phyloP scores from a whole-genome alignment of 2,113 vertebrate genomes.

The Hyperopisus bebe region DNA sequence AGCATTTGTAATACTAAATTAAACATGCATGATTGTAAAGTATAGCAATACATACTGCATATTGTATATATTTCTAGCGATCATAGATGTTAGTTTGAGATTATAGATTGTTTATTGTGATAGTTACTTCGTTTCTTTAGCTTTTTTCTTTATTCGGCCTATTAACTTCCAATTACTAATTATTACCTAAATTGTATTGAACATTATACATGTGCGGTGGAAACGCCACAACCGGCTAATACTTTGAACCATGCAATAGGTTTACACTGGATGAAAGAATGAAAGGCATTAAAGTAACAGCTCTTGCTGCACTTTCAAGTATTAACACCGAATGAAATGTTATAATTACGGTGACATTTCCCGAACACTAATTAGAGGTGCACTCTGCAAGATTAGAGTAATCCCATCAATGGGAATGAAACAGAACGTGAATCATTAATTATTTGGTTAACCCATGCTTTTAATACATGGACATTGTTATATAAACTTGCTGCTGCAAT shows the following conservation, averaged over 20 bases:
- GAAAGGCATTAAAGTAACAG: background rate
- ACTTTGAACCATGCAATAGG: background rate
- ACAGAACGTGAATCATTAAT: constrained; percentile 24
- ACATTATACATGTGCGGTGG: background rate
- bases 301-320: background rate
- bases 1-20: background rate
- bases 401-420: constrained; percentile 60
- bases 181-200: constrained; percentile 32
- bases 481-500: background rate
- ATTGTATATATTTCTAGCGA: background rate
- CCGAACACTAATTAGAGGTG: constrained; percentile 47
- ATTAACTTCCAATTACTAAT: background rate
- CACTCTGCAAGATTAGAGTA: constrained; percentile 59
- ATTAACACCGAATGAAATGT: constrained; percentile 37
- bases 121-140: background rate
- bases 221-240: background rate
- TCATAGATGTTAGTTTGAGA: background rate
- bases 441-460: background rate
- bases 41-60: background rate
- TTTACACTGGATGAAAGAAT: background rate
- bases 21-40: background rate
- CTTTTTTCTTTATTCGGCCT: background rate
- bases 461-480: background rate
- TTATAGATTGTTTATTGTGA: background rate
- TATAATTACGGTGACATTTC: constrained; percentile 60